Conservation (phyloP, 1,140 invertebrate genomes). For the Neocloeon triangulifer region DNA sequence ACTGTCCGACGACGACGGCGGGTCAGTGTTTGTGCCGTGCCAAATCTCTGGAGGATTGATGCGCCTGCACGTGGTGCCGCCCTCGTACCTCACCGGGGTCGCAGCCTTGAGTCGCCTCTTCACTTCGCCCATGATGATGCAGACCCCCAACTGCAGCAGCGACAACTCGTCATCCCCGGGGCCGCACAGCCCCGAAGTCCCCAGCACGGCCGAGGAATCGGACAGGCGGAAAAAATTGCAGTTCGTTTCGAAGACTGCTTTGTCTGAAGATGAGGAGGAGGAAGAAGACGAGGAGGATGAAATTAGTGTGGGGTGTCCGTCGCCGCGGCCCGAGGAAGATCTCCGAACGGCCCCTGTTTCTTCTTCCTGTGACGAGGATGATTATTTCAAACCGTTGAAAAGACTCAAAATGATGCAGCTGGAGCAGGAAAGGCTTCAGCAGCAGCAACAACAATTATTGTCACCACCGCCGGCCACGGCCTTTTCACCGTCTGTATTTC, state of each 20-base stretch:
- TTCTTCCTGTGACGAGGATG: constrained; percentile 24
- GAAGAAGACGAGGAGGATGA: constrained; percentile 30
- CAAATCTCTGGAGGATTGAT: no score
- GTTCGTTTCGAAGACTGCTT: constrained; percentile 8
- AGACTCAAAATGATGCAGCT: constrained; percentile 51
- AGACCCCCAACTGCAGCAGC: constrained; percentile 1
- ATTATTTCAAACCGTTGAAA: constrained; percentile 72
- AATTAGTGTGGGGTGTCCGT: constrained; percentile 49
- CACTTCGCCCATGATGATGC: constrained; percentile 1
- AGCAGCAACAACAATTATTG: constrained; percentile 7
- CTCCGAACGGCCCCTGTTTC: neutral
- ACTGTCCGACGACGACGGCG: no score
- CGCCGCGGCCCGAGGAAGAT: constrained; percentile 19
- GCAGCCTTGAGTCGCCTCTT: no score
- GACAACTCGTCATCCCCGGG: neutral
- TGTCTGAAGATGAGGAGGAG: no score
- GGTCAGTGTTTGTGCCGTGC: no score
- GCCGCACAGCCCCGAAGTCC: neutral
- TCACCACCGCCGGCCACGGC: constrained; percentile 8
- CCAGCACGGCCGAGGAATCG: no score
- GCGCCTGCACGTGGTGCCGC: no score
- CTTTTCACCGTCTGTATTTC: constrained; percentile 8
- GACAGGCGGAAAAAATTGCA: no score
- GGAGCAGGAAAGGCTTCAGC: constrained; percentile 12
- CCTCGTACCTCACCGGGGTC: no score